Base-by-base conservation (phyloP, 2,888 invertebrate species). In the Ypsolopha scabrella region DNA sequence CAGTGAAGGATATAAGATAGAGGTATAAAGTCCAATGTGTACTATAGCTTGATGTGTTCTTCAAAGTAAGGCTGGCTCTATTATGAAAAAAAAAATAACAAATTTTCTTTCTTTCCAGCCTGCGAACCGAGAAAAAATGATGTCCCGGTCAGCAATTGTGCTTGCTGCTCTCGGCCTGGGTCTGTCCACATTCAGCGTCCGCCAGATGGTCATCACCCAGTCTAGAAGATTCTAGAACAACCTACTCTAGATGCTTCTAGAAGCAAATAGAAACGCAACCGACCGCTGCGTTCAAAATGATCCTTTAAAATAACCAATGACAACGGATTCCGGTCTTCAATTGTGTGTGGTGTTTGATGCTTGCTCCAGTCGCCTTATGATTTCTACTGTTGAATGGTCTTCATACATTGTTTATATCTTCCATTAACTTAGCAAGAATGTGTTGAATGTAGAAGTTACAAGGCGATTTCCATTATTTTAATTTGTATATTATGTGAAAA, bases 131-230 rank as follows among this genome's bases (percentile, higher is more conserved):
- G 89, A 89, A 69, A 88, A 88, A 60, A 78, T 82, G 75, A 81
- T 89, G 73, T 85, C 87, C 51, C 77, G 88, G 58, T 90, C 90
- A 1, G 90, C 90, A 13, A 64, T 89, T 46, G 72, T 88, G 52
- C 72, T 90, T 54, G 90, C 90, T 6, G 82, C 88, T 7, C 68
- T 89, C 52, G 90, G 90, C 48, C 81, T 90, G 24, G 89, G 88
- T 14, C 70, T 90, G 1, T 90, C 90, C 54, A 88, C 89, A 44
- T 90, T 89, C 74, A 90, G 90, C 75, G 82, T 90, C 50, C 89
- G 89, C 62, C 90, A 90, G 62, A 87, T 90, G 87, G 73, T 88
- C 61, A 69, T 88, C 55, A 79, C 70, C 63, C 87, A 87, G 58
- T 68, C 78, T 58, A 74, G 81, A 61, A 67, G 85, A 63, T 65